Evolutionary conservation across 92 coral and sea anemone genomes (phyloP), one percentile per base, ranked within the genome.

Genomic region (Palythoa caribaeorum): DNA sequence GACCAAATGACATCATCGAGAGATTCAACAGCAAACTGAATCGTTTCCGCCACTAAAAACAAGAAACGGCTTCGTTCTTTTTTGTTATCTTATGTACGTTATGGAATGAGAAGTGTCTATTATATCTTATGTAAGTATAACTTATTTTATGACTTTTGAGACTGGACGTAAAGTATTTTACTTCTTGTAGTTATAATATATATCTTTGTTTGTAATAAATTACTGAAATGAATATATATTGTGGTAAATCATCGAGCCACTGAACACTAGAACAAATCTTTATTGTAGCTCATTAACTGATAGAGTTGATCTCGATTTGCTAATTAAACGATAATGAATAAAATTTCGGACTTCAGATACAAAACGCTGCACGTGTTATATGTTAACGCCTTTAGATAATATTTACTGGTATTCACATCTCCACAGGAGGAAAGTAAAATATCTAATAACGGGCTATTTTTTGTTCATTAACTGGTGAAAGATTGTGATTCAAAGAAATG

Each of bases 1-100:
- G 38, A 53, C 68, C 20, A 19, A 78, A 78, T 78, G 83, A 78
- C 83, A 78, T 78, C 83, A 78, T 78, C 83, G 36, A 38, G 38
- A 39, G 44, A 36, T 53, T 28, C 69, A 78, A 37, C 12, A 6
- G 51, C 20, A 60, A 54, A 53, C 47, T 57, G 71, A 78, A 50
- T 28, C 38, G 68, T 15, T 63, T 36, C 19, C 20, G 68, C 19
- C 19, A 15, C 55, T 38, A 52, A 38, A 63, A 19, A 38, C 16
- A 13, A 20, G 35, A 2, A 21, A 19, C 6, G 19, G 12, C 55
- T 54, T 35, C 19, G 44, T 20, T 57, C n/a, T 40, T 14, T 38
- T 77, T 78, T 57, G 44, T 36, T n/a, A 20, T 28, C 28, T 16
- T 78, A 14, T 37, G 16, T 78, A 44, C 50, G 10, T 9, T 37